These are phyloP conservation scores for Meles meles DNA, from an alignment of 2,113 vertebrate species.

Conservation along the genomic window DNA sequence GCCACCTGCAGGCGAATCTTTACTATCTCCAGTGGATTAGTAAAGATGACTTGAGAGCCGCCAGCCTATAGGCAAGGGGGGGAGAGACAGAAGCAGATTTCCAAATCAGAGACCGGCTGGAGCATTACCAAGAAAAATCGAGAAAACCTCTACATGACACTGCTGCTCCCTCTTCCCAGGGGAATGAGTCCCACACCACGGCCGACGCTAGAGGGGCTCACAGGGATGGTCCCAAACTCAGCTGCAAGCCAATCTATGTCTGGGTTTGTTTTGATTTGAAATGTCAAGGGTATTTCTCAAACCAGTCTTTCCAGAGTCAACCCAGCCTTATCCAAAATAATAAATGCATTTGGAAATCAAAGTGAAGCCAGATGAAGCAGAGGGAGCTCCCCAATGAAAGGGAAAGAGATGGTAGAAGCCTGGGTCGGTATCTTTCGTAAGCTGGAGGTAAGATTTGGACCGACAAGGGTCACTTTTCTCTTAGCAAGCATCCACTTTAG, in stretches of 20 bases:
- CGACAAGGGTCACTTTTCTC: background rate
- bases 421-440: background rate
- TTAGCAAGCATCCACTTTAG: background rate
- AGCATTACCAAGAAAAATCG: background rate
- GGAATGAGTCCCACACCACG: background rate
- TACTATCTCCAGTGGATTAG: slow-evolving; percentile 92
- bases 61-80: slow-evolving; percentile 82
- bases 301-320: background rate
- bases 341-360: slow-evolving; percentile 25
- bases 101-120: rapidly evolving
- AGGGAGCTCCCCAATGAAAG: background rate
- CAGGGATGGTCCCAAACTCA: background rate
- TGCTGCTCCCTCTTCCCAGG: background rate
- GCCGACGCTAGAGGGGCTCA: background rate
- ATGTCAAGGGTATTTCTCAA: slow-evolving; percentile 22
- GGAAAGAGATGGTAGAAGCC: background rate
- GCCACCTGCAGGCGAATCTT: slow-evolving; percentile 99
- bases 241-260: background rate
- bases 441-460: background rate
- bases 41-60: slow-evolving; percentile 89
- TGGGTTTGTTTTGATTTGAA: slow-evolving; percentile 29
- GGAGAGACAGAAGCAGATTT: slow-evolving; percentile 30
- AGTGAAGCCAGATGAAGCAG: slow-evolving; percentile 27
- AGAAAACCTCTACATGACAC: background rate
- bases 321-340: slow-evolving; percentile 15